These are phyloP conservation scores for Peromyscus attwateri DNA, from an alignment of 2,797 vertebrate species.

Conservation along the genomic window DNA sequence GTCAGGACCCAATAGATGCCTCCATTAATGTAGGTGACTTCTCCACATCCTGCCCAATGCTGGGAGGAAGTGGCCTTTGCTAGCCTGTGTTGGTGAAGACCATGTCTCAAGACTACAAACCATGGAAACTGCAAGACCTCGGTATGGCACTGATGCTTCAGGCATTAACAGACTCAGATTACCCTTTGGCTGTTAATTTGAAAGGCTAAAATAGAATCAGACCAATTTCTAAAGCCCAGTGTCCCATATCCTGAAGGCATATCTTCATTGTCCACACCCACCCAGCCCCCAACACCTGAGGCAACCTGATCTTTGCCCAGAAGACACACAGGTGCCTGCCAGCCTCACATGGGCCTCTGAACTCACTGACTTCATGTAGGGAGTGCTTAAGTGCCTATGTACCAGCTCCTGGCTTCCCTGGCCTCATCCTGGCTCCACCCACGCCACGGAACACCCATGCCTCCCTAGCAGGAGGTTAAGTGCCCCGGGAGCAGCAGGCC, in stretches of 20 bases:
- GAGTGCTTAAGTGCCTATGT: not conserved
- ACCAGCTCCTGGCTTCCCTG: not conserved
- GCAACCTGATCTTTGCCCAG: conserved; percentile 60
- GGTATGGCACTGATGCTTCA: not conserved
- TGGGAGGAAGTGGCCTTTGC: not conserved
- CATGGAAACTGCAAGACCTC: fast-evolving
- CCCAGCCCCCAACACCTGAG: not conserved
- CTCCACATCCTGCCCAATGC: not conserved
- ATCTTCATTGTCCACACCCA: not conserved
- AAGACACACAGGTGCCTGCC: not conserved
- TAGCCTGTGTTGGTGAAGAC: not conserved
- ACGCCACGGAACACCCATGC: not conserved
- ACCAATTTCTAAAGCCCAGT: not conserved
- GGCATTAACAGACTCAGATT: not conserved
- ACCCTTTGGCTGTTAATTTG: not conserved
- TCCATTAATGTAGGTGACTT: not conserved
- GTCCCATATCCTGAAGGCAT: not conserved
- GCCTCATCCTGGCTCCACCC: not conserved
- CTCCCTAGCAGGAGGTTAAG: not conserved
- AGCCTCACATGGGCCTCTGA: not conserved
- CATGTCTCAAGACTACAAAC: not conserved
- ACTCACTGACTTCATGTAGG: not conserved
- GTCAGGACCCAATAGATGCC: not conserved
- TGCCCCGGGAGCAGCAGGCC: not conserved
- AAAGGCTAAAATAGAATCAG: conserved; percentile 3